Percentiles rank a stretch among this genome's conserved stretches.
These are phyloP conservation scores for Gari tellinella DNA, from an alignment of 2,888 invertebrate species.

Conservation along the genomic window DNA sequence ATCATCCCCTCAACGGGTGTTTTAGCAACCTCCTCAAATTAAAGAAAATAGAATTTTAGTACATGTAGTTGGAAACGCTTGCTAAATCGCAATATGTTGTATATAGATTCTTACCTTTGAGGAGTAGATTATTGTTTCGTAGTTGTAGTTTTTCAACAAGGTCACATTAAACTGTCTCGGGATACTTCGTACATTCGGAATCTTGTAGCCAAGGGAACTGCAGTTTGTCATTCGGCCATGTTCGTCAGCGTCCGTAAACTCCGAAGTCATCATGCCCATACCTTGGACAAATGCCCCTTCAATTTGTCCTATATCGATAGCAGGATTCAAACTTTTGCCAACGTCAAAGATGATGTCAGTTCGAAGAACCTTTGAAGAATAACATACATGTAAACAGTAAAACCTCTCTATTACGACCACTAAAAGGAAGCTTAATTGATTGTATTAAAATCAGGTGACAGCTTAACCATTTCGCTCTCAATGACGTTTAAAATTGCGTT, in stretches of 20 bases:
- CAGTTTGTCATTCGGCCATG: conserved; percentile 91
- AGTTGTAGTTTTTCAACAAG: conserved; percentile 93
- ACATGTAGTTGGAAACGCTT: no score
- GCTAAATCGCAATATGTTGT: no score
- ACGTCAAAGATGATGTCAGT: conserved; percentile 78
- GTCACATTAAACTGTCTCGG: conserved; percentile 96
- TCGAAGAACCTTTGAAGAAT: conserved; percentile 61
- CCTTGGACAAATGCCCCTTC: conserved; percentile 76
- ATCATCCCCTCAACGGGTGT: no score
- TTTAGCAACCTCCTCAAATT: no score
- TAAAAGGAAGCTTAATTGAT: no score
- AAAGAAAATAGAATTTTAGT: no score
- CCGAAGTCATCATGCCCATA: conserved; percentile 33
- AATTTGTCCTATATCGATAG: conserved; percentile 78
- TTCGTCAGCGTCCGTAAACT: conserved; percentile 4
- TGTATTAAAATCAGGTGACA: no score
- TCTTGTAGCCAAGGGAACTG: conserved; percentile 96
- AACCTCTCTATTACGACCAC: no score
- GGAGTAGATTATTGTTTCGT: conserved; percentile 95
- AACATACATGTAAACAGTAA: no score
- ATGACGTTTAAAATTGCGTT: no score
- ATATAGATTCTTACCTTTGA: conserved; percentile 92
- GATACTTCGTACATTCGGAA: conserved; percentile 96
- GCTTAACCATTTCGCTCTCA: no score
- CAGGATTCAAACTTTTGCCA: conserved; percentile 77